Evolutionary conservation across 2,888 invertebrate genomes (phyloP).

Genomic region (Adineta ricciae): DNA sequence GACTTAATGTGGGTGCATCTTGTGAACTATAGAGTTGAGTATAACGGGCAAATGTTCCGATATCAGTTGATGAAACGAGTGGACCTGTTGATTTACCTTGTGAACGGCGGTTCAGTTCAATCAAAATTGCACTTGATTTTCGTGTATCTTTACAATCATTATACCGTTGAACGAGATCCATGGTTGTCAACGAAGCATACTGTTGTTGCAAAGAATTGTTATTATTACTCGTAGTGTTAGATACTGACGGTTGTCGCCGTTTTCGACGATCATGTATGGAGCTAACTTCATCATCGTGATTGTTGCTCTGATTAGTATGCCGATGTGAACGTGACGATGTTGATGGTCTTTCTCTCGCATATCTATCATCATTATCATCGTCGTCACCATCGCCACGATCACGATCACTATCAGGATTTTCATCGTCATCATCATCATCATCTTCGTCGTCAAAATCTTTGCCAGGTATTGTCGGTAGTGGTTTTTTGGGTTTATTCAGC

Average conservation of each 20-base stretch:
- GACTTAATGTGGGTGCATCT: slow-evolving; percentile 16
- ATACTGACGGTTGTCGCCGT: background rate
- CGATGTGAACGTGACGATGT: background rate
- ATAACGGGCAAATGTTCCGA: background rate
- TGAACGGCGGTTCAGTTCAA: background rate
- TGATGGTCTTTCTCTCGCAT: background rate
- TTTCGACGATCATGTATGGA: background rate
- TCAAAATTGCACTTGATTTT: background rate
- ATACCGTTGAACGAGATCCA: background rate
- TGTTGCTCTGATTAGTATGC: background rate
- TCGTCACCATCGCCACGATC: too few relatives aligned
- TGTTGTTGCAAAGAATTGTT: background rate
- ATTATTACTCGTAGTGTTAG: background rate
- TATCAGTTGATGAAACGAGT: background rate
- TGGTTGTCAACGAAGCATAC: background rate
- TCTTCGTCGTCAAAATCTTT: background rate
- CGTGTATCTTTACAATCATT: slow-evolving; percentile 14
- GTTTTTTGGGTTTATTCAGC: background rate
- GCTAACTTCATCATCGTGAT: background rate
- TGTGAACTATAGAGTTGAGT: slow-evolving; percentile 6
- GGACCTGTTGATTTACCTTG: slow-evolving; percentile 18
- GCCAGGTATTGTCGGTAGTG: background rate
- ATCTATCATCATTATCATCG: background rate
- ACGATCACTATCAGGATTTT: background rate
- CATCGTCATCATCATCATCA: background rate